Evolutionary conservation across 2,888 invertebrate species (phyloP).

Genomic region (Phyllotreta striolata): DNA sequence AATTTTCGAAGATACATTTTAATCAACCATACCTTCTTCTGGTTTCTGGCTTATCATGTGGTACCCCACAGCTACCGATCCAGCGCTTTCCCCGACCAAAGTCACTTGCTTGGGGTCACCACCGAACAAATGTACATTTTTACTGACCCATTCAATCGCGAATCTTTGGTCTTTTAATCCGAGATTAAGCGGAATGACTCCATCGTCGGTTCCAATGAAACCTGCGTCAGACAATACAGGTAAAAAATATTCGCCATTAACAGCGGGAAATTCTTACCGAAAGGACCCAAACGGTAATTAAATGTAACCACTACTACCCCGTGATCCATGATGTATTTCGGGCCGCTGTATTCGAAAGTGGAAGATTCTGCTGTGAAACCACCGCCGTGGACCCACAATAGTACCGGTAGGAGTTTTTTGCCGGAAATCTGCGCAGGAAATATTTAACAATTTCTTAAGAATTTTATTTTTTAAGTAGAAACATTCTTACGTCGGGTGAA

Average conservation of each 20-base stretch:
- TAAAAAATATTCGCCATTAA: not conserved
- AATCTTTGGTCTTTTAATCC: slow-evolving; percentile 77
- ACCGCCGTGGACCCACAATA: slow-evolving; percentile 58
- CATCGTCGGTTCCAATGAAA: slow-evolving; percentile 78
- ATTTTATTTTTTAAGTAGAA: no score
- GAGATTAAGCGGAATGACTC: slow-evolving; percentile 71
- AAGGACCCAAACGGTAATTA: slow-evolving; percentile 74
- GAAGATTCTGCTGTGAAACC: slow-evolving; percentile 46
- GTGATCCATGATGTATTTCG: slow-evolving; percentile 65
- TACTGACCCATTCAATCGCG: slow-evolving; percentile 72
- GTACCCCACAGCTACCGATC: slow-evolving; percentile 64
- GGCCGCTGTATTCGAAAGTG: slow-evolving; percentile 2
- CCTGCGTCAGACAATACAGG: slow-evolving; percentile 13
- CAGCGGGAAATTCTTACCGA: slow-evolving; percentile 59
- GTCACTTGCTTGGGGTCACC: slow-evolving; percentile 75
- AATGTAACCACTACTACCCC: slow-evolving; percentile 72
- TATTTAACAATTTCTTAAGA: not conserved
- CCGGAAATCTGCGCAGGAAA: not conserved
- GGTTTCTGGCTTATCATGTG: slow-evolving; percentile 16
- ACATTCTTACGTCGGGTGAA: slow-evolving; percentile 38
- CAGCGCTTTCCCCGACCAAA: slow-evolving; percentile 74
- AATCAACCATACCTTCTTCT: not conserved
- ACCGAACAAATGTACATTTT: slow-evolving; percentile 72
- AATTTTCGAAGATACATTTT: not conserved
- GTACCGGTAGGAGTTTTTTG: slow-evolving; percentile 50